Conservation (phyloP, 2,113 vertebrate species). For the Podarcis cretensis region DNA sequence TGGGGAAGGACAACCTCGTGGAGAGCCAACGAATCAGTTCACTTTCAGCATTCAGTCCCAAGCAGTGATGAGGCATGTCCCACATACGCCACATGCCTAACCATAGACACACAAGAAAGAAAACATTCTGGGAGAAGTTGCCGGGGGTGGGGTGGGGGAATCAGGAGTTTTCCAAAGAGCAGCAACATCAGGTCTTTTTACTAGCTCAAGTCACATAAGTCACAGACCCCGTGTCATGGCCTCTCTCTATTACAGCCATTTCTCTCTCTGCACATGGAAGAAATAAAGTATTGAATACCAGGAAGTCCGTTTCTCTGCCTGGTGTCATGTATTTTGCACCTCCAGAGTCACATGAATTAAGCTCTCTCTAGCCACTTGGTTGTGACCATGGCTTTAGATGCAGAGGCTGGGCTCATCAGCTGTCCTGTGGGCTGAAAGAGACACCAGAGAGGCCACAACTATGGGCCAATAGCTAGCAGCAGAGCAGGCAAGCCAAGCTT, state of each 20-base stretch:
- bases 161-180: not conserved
- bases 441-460: constrained; percentile 23
- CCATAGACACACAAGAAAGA: not conserved
- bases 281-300: not conserved
- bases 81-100: not conserved
- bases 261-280: not conserved
- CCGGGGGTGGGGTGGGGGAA: not conserved
- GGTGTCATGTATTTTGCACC: constrained; percentile 5
- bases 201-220: constrained; percentile 20
- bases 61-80: fast-evolving
- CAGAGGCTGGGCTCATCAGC: constrained; percentile 31
- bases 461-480: constrained; percentile 40
- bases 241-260: not conserved
- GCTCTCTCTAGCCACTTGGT: constrained; percentile 9
- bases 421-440: constrained; percentile 26
- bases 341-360: constrained; percentile 22
- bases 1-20: not conserved
- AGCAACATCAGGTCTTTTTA: constrained; percentile 26
- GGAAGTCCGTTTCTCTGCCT: not conserved
- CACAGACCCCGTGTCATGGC: not conserved
- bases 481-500: constrained; percentile 55
- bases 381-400: constrained; percentile 16
- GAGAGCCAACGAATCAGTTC: not conserved
- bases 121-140: not conserved
- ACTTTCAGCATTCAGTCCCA: not conserved